These are phyloP conservation scores for Elymnias hypermnestra DNA, from an alignment of 1,140 invertebrate genomes.

Conservation along the genomic window DNA sequence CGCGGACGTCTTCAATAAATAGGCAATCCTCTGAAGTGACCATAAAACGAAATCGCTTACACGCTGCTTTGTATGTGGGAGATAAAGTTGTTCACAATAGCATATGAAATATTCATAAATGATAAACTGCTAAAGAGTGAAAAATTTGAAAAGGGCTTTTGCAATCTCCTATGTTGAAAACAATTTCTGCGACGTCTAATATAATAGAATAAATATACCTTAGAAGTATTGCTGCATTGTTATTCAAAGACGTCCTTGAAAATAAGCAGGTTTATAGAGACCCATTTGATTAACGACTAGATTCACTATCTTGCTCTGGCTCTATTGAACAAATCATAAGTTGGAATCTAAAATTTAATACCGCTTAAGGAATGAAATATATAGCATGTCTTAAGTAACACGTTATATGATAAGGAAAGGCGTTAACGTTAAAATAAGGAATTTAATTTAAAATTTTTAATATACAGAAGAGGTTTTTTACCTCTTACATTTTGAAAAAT, in stretches of 20 bases:
- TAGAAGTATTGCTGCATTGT: too few relatives aligned
- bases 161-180: background rate
- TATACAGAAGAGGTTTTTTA: too few relatives aligned
- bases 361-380: conserved; percentile 55
- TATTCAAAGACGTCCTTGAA: conserved; percentile 1
- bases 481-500: too few relatives aligned
- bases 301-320: conserved; percentile 38
- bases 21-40: conserved; percentile 22
- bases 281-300: conserved; percentile 13
- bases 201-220: conserved; percentile 1
- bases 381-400: conserved; percentile 20
- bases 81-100: conserved; percentile 61
- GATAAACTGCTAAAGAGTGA: conserved; percentile 1
- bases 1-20: conserved; percentile 18
- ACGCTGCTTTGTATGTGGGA: conserved; percentile 43
- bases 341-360: conserved; percentile 42
- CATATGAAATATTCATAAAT: conserved; percentile 58
- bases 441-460: too few relatives aligned
- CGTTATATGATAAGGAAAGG: background rate
- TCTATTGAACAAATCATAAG: conserved; percentile 44
- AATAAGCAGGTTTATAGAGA: conserved; percentile 11
- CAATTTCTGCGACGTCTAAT: conserved; percentile 5
- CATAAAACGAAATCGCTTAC: conserved; percentile 47
- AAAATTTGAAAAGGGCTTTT: background rate
- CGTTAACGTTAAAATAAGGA: too few relatives aligned